Conservation (phyloP, 2,888 invertebrate genomes). For the Thereva unica region DNA sequence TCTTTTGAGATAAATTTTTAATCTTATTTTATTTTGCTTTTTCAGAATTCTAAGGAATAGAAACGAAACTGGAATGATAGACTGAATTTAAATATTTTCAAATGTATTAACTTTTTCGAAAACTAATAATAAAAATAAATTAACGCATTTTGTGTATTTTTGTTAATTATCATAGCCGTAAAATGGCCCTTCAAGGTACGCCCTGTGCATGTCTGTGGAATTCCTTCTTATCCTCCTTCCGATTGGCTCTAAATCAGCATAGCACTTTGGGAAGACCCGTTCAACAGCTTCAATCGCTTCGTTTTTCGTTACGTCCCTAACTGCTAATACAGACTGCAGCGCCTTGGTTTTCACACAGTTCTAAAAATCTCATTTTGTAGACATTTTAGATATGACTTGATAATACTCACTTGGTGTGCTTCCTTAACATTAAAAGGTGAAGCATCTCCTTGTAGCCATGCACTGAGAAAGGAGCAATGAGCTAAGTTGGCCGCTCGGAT, state of each 20-base stretch:
- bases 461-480: slow-evolving; percentile 86
- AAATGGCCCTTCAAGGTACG: slow-evolving; percentile 74
- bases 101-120: neutral
- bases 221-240: slow-evolving; percentile 77
- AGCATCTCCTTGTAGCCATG: slow-evolving; percentile 77
- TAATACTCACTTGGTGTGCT: slow-evolving; percentile 70
- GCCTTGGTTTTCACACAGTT: slow-evolving; percentile 92
- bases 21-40: too few relatives aligned
- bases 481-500: slow-evolving; percentile 92
- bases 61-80: too few relatives aligned
- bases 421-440: slow-evolving; percentile 72
- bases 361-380: slow-evolving; percentile 56
- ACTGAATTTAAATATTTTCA: neutral
- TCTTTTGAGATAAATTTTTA: too few relatives aligned
- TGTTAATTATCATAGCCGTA: slow-evolving; percentile 72
- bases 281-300: slow-evolving; percentile 80
- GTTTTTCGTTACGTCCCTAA: slow-evolving; percentile 70
- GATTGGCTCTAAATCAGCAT: slow-evolving; percentile 89
- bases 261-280: slow-evolving; percentile 87
- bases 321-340: slow-evolving; percentile 78
- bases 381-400: neutral
- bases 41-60: too few relatives aligned
- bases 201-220: slow-evolving; percentile 75
- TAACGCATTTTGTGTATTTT: neutral
- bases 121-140: slow-evolving; percentile 22